Percentiles rank a stretch among this genome's conserved stretches.
Conservation (phyloP, 2,888 invertebrate species). For the Phaonia tiefii region DNA sequence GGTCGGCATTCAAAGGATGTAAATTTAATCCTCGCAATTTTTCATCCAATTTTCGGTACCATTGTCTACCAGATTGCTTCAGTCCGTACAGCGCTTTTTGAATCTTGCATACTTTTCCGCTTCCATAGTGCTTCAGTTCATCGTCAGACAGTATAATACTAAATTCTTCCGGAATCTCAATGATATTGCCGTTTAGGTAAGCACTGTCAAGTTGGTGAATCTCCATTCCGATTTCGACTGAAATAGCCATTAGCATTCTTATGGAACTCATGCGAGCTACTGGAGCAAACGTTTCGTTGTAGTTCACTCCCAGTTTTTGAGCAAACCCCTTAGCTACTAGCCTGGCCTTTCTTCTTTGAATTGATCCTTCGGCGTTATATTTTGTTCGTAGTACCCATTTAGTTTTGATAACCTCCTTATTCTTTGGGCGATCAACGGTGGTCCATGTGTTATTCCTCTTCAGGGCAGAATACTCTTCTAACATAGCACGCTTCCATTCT, state of each 20-base stretch:
- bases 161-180: conserved; percentile 60
- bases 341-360: conserved; percentile 70
- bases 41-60: conserved; percentile 31
- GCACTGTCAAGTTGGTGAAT: conserved; percentile 50
- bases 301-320: conserved; percentile 46
- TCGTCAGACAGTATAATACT: conserved; percentile 41
- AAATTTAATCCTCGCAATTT: conserved; percentile 63
- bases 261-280: conserved; percentile 58
- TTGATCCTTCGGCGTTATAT: conserved; percentile 67
- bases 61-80: conserved; percentile 62
- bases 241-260: conserved; percentile 63
- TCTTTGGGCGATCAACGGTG: conserved; percentile 51
- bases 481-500: conserved; percentile 57
- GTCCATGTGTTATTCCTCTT: conserved; percentile 58
- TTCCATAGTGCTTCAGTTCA: conserved; percentile 48
- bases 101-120: conserved; percentile 63
- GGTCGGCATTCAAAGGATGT: conserved; percentile 59
- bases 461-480: conserved; percentile 54
- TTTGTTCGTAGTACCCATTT: conserved; percentile 36
- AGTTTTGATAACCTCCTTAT: conserved; percentile 52
- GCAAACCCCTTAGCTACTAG: conserved; percentile 47
- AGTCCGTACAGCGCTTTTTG: conserved; percentile 66
- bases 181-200: conserved; percentile 52
- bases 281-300: conserved; percentile 44
- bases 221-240: conserved; percentile 54